Conservation (phyloP, 2,797 vertebrate genomes). For the Acrocephalus scirpaceus region DNA sequence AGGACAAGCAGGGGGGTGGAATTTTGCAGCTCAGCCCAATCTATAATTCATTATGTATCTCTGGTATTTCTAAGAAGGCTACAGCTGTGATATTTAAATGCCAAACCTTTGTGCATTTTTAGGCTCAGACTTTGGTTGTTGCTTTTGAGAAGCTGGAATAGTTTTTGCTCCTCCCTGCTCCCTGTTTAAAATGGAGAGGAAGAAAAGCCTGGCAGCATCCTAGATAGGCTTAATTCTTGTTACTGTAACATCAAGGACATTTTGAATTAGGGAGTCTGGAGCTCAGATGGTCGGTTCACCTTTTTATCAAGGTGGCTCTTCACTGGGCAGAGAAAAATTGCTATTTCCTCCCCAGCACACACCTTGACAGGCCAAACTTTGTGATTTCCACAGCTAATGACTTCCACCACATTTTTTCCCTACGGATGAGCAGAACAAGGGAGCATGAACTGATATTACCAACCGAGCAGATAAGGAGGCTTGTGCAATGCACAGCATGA, state of each 20-base stretch:
- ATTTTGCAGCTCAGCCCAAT: constrained; percentile 25
- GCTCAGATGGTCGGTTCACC: not conserved
- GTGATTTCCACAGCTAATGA: not conserved
- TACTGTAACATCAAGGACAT: not conserved
- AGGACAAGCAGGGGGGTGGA: not conserved
- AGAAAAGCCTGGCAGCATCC: not conserved
- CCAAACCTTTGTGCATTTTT: constrained; percentile 59
- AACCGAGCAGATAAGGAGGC: not conserved
- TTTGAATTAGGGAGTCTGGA: not conserved
- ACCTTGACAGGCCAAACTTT: not conserved
- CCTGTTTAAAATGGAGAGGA: not conserved
- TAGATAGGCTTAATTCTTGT: not conserved
- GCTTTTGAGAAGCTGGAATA: constrained; percentile 21
- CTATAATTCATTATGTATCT: constrained; percentile 62
- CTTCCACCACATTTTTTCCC: not conserved
- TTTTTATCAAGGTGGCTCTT: not conserved
- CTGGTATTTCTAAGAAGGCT: constrained; percentile 65
- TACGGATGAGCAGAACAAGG: not conserved
- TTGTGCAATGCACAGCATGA: not conserved
- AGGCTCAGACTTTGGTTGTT: constrained; percentile 17
- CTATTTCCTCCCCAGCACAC: accelerated
- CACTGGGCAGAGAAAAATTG: not conserved
- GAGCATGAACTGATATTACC: not conserved
- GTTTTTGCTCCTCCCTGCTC: constrained; percentile 12
- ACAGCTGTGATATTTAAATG: constrained; percentile 69